Evolutionary conservation across 2,797 vertebrate species (phyloP).

Genomic region (Pteropus rufus): DNA sequence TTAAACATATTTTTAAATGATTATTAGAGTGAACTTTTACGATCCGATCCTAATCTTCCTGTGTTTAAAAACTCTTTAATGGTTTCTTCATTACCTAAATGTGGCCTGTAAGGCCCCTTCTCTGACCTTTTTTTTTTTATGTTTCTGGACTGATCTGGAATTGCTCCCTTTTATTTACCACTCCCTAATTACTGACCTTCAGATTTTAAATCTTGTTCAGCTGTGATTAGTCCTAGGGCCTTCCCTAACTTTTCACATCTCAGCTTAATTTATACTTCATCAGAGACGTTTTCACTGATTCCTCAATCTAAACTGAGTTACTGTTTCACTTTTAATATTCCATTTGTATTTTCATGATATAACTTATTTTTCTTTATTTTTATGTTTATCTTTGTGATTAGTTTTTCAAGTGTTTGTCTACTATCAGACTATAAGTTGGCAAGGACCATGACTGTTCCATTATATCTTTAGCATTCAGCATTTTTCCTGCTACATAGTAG

Average conservation of each 20-base stretch:
- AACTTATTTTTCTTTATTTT: background rate
- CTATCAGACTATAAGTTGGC: background rate
- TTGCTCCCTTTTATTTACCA: background rate
- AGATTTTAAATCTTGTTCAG: background rate
- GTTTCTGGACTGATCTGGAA: background rate
- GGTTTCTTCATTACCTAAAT: background rate
- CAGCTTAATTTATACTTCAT: background rate
- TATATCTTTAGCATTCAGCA: background rate
- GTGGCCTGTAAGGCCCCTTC: background rate
- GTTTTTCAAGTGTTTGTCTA: background rate
- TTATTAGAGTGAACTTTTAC: background rate
- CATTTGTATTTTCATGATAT: background rate
- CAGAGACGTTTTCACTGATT: background rate
- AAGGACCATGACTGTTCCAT: background rate
- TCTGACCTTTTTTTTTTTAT: background rate
- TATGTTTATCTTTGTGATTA: slow-evolving; percentile 39
- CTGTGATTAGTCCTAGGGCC: background rate
- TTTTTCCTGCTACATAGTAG: background rate
- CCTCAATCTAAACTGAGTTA: background rate
- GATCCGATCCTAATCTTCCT: background rate
- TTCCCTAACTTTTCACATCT: slow-evolving; percentile 7
- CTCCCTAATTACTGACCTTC: background rate
- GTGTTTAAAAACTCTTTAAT: background rate
- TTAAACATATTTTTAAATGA: too few species aligned
- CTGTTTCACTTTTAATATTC: background rate